Percentiles rank a stretch among this genome's conserved stretches.
Conservation (phyloP, 1,140 invertebrate species). For the Drosophila kurseongensis region DNA sequence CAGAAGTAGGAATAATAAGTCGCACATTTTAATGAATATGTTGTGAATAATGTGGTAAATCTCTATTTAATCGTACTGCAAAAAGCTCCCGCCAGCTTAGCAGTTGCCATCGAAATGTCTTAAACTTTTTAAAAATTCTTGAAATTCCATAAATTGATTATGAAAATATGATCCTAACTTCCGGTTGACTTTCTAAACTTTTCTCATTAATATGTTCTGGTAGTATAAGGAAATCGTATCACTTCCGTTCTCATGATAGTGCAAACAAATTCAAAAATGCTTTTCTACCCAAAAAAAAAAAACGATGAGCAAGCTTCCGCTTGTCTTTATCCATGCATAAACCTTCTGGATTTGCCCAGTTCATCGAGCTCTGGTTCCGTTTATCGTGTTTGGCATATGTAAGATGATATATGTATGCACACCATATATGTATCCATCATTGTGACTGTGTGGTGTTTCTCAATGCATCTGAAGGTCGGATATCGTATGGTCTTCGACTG, state of each 20-base stretch:
- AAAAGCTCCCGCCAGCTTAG: too few species aligned
- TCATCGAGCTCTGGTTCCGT: constrained; percentile 20
- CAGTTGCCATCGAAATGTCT: too few species aligned
- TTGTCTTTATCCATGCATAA: constrained; percentile 38
- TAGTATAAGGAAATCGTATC: background rate
- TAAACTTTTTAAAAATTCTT: too few species aligned
- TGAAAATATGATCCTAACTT: background rate
- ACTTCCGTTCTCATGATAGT: constrained; percentile 25
- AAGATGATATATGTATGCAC: constrained; percentile 56
- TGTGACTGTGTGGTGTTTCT: constrained; percentile 3
- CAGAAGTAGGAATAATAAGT: too few species aligned
- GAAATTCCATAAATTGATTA: too few species aligned
- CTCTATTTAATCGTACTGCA: too few species aligned
- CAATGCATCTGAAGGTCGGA: constrained; percentile 53
- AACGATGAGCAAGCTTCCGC: constrained; percentile 57
- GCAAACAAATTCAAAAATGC: constrained; percentile 1
- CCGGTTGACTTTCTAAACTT: background rate
- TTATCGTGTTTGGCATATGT: constrained; percentile 62
- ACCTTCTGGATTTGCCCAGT: constrained; percentile 13
- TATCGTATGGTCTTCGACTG: constrained; percentile 33
- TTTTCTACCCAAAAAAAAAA: constrained; percentile 7
- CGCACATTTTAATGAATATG: too few species aligned
- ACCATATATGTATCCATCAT: constrained; percentile 1
- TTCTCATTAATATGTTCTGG: background rate
- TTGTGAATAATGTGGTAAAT: too few species aligned